Base-by-base conservation (phyloP, 2,888 invertebrate genomes). In the Anaspis maculata region DNA sequence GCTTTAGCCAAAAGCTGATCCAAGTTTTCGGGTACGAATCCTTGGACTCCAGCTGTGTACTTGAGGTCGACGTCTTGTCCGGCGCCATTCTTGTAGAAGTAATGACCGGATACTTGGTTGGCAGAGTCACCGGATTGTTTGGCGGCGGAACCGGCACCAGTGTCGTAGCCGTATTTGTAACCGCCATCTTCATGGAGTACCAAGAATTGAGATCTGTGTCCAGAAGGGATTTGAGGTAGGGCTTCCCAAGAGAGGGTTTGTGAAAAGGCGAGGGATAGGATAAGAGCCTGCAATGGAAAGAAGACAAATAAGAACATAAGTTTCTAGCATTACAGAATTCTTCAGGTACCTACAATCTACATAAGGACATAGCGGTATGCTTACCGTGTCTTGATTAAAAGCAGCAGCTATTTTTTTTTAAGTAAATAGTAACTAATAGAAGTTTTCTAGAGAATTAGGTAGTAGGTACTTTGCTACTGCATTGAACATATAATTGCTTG, bases 121-220 rank as follows among this genome's bases (percentile, higher is more conserved):
- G 48, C 35, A 3, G 54, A 34, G 44, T 61, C 56, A 3, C 56
- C 62, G 21, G 42, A 41, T 37, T 62, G 62, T 32, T 54, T 51
- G 11, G 59, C 61, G 30, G 52, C 57, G 32, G 46, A 28, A 10
- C 59, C 61, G 13, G 51, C 53, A n/a, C 64, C 65, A 1, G 65
- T 67, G 39, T 67, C 45, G 37, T 51, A 55, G n/a, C 52, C 54
- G 22, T 49, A 56, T 30, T 48, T 51, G 27, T 53, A 53, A 4
- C 51, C 59, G 9, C 69, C 68, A 45, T 66, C 61, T 29, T 57
- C 53, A 26, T 64, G 52, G 39, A 59, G 52, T 13, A 64, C 54
- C 27, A 60, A 59, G 41, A 59, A 67, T 34, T 67, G 61, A 2
- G 58, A 46, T 7, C 60, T 44, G n/a, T 49, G 46, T 3, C 55